Conservation (phyloP, 2,888 invertebrate species). For the Agriopis aurantiaria region DNA sequence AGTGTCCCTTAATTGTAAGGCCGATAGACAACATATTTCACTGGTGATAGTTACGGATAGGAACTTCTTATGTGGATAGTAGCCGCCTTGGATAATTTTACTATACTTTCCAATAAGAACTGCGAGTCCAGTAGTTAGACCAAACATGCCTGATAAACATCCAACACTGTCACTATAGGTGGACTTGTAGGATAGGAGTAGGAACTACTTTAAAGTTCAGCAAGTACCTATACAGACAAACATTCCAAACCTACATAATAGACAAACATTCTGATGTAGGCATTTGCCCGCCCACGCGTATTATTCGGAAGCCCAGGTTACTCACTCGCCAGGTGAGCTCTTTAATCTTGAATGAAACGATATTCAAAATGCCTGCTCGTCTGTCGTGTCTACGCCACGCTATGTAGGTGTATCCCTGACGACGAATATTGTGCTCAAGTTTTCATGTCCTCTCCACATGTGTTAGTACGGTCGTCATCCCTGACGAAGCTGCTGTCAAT, state of each 20-base stretch:
- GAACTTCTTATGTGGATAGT: too few species aligned
- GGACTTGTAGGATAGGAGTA: neutral
- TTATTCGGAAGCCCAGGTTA: constrained; percentile 10
- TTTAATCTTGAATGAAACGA: constrained; percentile 10
- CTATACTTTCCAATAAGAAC: too few species aligned
- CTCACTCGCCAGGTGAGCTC: constrained; percentile 25
- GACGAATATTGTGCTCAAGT: neutral
- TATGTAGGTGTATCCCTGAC: neutral
- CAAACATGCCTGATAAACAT: neutral
- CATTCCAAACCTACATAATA: neutral
- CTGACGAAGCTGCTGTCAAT: too few species aligned
- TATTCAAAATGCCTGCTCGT: constrained; percentile 5
- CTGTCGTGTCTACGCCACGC: neutral
- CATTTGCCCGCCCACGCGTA: constrained; percentile 4
- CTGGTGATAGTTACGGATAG: too few species aligned
- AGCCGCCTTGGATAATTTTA: neutral
- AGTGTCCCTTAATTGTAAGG: too few species aligned
- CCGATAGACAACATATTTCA: neutral
- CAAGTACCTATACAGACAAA: neutral
- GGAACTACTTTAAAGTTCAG: neutral
- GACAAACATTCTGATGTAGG: constrained; percentile 12
- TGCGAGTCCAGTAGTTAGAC: too few species aligned
- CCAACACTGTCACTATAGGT: neutral
- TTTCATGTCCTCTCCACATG: neutral
- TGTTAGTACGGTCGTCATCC: too few species aligned